Evolutionary conservation across 2,113 vertebrate genomes (phyloP), one percentile per base, ranked within the genome.

Genomic region (Cygnus buccinator): DNA sequence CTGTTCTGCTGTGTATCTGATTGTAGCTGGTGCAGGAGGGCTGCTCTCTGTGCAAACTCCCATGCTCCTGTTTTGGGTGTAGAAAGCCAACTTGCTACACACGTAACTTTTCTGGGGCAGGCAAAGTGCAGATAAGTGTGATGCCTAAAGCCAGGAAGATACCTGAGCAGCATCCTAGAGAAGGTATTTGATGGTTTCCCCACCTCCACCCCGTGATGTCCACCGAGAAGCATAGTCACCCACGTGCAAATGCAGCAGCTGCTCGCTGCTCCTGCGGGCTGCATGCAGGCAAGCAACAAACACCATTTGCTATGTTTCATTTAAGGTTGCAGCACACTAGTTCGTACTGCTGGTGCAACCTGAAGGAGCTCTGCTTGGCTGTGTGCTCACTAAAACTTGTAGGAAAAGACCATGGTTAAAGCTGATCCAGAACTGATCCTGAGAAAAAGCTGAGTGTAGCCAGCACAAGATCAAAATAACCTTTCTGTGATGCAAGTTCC

Each of bases 21-120:
- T 35, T 25, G 23, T 58, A 79, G 8, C 13, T 21, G 43, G 3
- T 35, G 28, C 9, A 33, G 29, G n/a, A 22, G 58, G 65, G 13
- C 65, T 78, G n/a, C 26, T 52, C 17, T 50, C 57, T 78, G 6
- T 57, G 22, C 43, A 22, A 90, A 43, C 17, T 19, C 28, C n/a
- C 31, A 21, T 15, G 19, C 61, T 5, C 41, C 73, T 66, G 21
- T 43, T 81, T 43, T 66, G n/a, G 43, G 9, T 6, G 18, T 67
- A 63, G 31, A 78, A 78, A 82, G 21, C 6, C 44, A 59, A 35
- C 43, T 46, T 33, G 31, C 43, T 67, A 67, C 10, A 8, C 13
- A 8, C 0, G 0, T 11, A 58, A 29, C 11, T 71, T 77, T 54
- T 71, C 31, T 19, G 17, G 37, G 28, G 48, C 28, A 65, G 33